These are phyloP conservation scores for Rhaphigaster nebulosa DNA, from an alignment of 2,888 invertebrate genomes.

Conservation along the genomic window DNA sequence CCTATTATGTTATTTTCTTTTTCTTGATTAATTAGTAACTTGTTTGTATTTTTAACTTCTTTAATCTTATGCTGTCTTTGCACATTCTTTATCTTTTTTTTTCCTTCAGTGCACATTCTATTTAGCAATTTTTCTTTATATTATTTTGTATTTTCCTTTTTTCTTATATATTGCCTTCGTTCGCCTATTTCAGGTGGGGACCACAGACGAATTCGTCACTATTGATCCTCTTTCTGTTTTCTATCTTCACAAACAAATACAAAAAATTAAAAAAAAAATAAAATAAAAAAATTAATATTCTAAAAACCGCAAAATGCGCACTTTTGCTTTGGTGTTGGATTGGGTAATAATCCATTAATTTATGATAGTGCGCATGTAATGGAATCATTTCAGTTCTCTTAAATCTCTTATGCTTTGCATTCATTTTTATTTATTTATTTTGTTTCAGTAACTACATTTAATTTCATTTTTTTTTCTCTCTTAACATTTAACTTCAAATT, in stretches of 20 bases:
- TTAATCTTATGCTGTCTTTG: constrained; percentile 45
- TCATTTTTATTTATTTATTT: constrained; percentile 2
- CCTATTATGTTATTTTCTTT: neutral
- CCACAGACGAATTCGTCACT: constrained; percentile 66
- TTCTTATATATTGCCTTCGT: constrained; percentile 60
- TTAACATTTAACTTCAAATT: constrained; percentile 54
- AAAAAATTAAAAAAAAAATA: constrained; percentile 43
- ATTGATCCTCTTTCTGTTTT: constrained; percentile 64
- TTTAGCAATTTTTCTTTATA: constrained; percentile 59
- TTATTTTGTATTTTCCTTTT: constrained; percentile 56
- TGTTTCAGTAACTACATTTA: neutral
- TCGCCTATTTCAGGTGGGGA: constrained; percentile 66
- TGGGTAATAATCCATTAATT: constrained; percentile 62
- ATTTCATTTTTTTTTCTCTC: constrained; percentile 41
- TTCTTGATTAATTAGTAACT: constrained; percentile 31
- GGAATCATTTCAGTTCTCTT: constrained; percentile 10
- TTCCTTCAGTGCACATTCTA: constrained; percentile 59
- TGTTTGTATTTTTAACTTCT: constrained; percentile 8
- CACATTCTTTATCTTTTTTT: constrained; percentile 56
- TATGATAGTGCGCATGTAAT: constrained; percentile 46
- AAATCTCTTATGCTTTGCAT: constrained; percentile 25
- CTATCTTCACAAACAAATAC: constrained; percentile 59
- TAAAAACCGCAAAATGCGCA: constrained; percentile 52
- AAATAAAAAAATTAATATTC: constrained; percentile 37
- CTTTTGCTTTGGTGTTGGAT: constrained; percentile 64